Evolutionary conservation across 2,797 vertebrate species (phyloP).

Genomic region (Erethizon dorsatum): DNA sequence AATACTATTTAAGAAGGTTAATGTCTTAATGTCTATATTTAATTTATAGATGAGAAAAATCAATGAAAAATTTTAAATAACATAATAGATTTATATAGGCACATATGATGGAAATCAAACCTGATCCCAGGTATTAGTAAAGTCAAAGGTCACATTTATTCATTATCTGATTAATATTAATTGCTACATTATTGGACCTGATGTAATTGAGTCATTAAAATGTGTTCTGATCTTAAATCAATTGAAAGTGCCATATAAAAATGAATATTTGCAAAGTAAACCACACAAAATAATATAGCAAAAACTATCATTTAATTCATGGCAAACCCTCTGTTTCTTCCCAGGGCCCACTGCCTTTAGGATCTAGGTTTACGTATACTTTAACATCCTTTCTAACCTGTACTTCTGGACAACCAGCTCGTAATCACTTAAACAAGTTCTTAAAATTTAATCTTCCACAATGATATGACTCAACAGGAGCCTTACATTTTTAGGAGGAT

Average conservation of each 20-base stretch:
- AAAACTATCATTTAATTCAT: neutral
- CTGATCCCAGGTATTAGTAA: neutral
- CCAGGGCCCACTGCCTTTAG: neutral
- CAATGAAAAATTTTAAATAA: neutral
- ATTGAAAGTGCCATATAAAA: neutral
- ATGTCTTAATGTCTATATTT: neutral
- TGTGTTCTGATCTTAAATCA: neutral
- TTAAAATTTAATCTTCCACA: neutral
- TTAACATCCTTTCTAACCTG: neutral
- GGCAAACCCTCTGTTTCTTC: neutral
- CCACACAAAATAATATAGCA: neutral
- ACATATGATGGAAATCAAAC: neutral
- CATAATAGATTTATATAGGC: neutral
- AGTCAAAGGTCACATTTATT: neutral
- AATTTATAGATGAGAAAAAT: slow-evolving; percentile 4
- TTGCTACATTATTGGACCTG: neutral
- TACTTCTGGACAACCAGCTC: neutral
- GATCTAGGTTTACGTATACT: neutral
- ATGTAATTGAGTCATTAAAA: neutral
- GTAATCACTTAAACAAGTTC: neutral
- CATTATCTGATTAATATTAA: slow-evolving; percentile 20
- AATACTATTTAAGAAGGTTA: slow-evolving; percentile 12
- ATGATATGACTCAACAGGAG: neutral
- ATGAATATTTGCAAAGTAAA: slow-evolving; percentile 26
- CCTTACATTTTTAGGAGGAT: neutral